phyloP scores from a whole-genome alignment of 1,140 invertebrate genomes.

The Brachionus koreanus region DNA sequence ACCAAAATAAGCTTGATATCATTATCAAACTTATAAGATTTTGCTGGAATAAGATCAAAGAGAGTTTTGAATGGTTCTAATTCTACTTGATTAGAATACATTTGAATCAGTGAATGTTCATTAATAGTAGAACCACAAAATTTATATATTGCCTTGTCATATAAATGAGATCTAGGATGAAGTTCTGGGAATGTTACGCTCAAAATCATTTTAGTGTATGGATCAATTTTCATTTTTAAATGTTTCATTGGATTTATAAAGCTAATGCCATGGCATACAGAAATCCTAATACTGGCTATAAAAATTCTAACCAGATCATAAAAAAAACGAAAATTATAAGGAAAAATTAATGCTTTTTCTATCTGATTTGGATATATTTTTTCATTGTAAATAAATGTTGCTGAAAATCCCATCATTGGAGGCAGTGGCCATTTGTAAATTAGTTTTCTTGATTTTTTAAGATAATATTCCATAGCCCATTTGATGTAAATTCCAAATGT shows the following conservation, averaged over 20 bases:
- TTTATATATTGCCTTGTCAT: constrained; percentile 12
- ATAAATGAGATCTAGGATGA: constrained; percentile 30
- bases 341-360: constrained; percentile 15
- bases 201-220: background rate
- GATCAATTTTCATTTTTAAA: constrained; percentile 17
- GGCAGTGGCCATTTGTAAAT: background rate
- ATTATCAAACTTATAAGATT: background rate
- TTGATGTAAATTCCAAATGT: background rate
- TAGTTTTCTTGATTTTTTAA: background rate
- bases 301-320: background rate
- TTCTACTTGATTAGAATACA: background rate
- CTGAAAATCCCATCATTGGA: constrained; percentile 17
- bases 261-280: background rate
- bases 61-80: constrained; percentile 14
- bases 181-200: constrained; percentile 1
- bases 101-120: background rate
- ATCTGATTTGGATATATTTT: constrained; percentile 8
- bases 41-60: background rate
- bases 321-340: constrained; percentile 14
- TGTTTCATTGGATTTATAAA: constrained; percentile 17
- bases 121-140: constrained; percentile 36
- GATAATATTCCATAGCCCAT: constrained; percentile 33
- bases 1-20: background rate
- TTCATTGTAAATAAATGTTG: constrained; percentile 25
- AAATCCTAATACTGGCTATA: background rate